Base-by-base conservation (phyloP, 1,140 invertebrate genomes). In the Solenopsis invicta region DNA sequence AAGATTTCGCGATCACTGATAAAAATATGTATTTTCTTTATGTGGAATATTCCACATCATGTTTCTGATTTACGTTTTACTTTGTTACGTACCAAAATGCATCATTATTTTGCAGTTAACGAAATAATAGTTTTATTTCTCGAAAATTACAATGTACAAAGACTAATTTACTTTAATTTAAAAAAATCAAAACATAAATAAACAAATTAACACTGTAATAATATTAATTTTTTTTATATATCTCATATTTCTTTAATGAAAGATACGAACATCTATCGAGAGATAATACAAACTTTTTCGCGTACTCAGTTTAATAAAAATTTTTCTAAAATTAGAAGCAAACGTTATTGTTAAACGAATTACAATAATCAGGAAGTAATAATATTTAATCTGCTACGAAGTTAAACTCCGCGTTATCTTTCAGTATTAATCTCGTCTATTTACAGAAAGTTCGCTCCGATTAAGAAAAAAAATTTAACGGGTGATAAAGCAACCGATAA, bases 401-500 rank as follows among this genome's bases (percentile, higher is more conserved):
- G 1, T 62, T 3, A 10, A 50, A 84, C 10, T 54, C n/a, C 50
- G 37, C 21, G 9, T 56, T 72, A 34, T 37, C 24, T 74, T 24
- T n/a, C 66, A 34, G 34, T 82, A 34, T 72, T 75, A 84, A 84
- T 84, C 41, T 75, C 54, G 10, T 75, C n/a, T 62, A 62, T 21
- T 59, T 48, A 37, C 48, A 74, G 56, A 75, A 75, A 75, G 54
- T 56, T 24, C 9, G 16, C 18, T 16, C 18, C n/a, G n/a, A 59
- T 24, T 21, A 50, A 56, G 41, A 37, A 69, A 74, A n/a, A 84
- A 84, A 75, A 18, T 75, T 84, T 75, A 84, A 84, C 41, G 69
- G 69, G 54, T 56, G 80, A 84, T 75, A 84, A 85, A 85, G 61
- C 48, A 78, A 66, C 24, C 59, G 82, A 78, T 76, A 78, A 78